Base-by-base conservation (phyloP, 2,888 invertebrate genomes). In the Gasteruption jaculator region DNA sequence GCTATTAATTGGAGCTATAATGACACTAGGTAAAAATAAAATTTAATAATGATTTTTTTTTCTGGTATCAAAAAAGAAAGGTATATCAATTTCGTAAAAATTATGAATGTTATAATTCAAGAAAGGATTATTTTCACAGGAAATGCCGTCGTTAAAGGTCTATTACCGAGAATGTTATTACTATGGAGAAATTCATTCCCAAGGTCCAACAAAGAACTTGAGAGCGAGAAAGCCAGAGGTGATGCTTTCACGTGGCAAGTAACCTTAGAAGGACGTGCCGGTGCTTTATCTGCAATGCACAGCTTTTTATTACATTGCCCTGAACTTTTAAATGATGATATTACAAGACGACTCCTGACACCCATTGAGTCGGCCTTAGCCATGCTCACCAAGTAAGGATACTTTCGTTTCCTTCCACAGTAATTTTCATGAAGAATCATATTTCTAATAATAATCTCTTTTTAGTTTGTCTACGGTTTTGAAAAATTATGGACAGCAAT, bases 191-290 rank as follows among this genome's bases (percentile, higher is more conserved):
- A 96, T 71, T 95, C 95, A 18, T 99, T 99, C 71, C 97, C 99
- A 0, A 80, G 96, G 34, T 95, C 95, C 0, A 83, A 85, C 25
- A 96, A 97, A 65, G 99, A 99, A 71, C 76, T 99, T 11, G 97
- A 97, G 67, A 91, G 94, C 0, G 99, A 99, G 72, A 95, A 95
- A 58, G 85, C 91, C 11, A 78, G 97, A 60, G 88, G 94, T 5
- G 97, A 99, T 74, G 91, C 94, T 0, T 96, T 97, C 67, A 97
- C 97, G n/a, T 97, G 97, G 97, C 92, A 93, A 78, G 89, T 97
- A 27, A 95, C 96, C 0, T 73, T 99, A 40, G 96, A 97, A 73
- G 94, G 94, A 3, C 80, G 97, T 29, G 93, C 96, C 3, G 97
- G 97, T 1, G 97, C 97, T 2, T 73, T 99, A 8, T 92, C 94